Evolutionary conservation across 2,888 invertebrate genomes (phyloP), one percentile per base, ranked within the genome.

Genomic region (Catocala fraxini): DNA sequence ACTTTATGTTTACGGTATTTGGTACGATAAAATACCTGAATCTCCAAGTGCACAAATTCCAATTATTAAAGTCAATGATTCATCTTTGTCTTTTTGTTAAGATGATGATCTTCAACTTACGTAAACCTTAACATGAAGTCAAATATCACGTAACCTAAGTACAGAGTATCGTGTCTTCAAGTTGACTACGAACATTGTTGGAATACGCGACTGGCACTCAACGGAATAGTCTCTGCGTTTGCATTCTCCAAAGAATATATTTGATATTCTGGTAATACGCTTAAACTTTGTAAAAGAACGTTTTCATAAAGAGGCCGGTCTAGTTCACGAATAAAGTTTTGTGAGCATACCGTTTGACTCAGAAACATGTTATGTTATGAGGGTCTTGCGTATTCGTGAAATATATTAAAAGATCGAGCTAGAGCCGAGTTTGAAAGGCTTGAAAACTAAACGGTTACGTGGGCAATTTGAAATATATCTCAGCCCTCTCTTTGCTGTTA

Each of bases 131-230:
- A 6, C 35, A 39, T 39, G 9, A 39, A 39, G 35, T 39, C 7
- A 39, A 39, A 39, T 39, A 39, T 39, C 35, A 9, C 7, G 9
- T 4, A 39, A 39, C 35, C 6, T 39, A 7, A 9, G 35, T 39
- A 39, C 35, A 39, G 7, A 39, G 35, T 39, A 39, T 39, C 35
- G 35, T 39, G 35, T 39, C 35, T 9, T 39, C 25, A 39, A 39
- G 7, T 39, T 9, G 6, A 39, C 35, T 39, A 39, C 25, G 25
- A 13, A 58, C 25, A 13, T 11, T 12, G 52, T 57, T 52, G 61
- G 62, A 56, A 49, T 59, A 10, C n/a, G 49, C 13, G 13, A 34
- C 46, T 9, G 25, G 35, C 72, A 79, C 75, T 70, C 7, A 42
- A 6, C 10, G 10, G 9, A 6, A 15, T 47, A 59, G 6, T 12